Evolutionary conservation across 2,888 invertebrate species (phyloP), one percentile per base, ranked within the genome.

Genomic region (Teleiodes luculella): DNA sequence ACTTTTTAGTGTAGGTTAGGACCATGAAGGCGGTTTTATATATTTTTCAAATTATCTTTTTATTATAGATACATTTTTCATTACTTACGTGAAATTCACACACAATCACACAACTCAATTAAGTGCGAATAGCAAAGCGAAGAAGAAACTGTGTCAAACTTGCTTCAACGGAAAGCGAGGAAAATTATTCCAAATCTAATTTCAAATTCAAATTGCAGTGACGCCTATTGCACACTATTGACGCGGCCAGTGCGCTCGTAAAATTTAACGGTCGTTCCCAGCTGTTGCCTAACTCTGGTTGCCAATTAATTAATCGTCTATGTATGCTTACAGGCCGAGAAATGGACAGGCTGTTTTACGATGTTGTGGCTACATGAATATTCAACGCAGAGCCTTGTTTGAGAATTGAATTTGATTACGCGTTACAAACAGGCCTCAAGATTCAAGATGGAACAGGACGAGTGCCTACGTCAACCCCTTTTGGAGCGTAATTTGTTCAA

Each of bases 281-380:
- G 78, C 79, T 86, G 86, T 66, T 73, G 74, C 73, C 74, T 72
- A 82, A 75, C 73, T 80, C 80, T 80, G 74, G 75, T 71, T 78
- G 76, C 77, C 82, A 72, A 85, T 80, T 86, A 83, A 86, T 87
- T 86, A 84, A 80, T 54, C 39, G 78, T 67, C 63, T 74, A 73
- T 77, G 76, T 78, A 72, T 77, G 82, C 79, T 74, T 78, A 80
- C 83, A 78, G 62, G 70, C 69, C 76, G 72, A 71, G 84, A 74
- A 83, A 78, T 86, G 83, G 80, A 86, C 78, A 74, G 74, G 75
- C 66, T 73, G 74, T 74, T 80, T 80, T 83, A 83, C 82, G 81
- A 83, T 80, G 43, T 13, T 30, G 18, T 33, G 48, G 41, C 68
- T 70, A 68, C 55, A 78, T 84, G 83, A 83, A 83, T 83, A 84